A percentile compares a stretch with the other conserved stretches of the same genome.
Evolutionary conservation across 2,888 invertebrate species (phyloP).

Genomic region (Tetragnatha montana): DNA sequence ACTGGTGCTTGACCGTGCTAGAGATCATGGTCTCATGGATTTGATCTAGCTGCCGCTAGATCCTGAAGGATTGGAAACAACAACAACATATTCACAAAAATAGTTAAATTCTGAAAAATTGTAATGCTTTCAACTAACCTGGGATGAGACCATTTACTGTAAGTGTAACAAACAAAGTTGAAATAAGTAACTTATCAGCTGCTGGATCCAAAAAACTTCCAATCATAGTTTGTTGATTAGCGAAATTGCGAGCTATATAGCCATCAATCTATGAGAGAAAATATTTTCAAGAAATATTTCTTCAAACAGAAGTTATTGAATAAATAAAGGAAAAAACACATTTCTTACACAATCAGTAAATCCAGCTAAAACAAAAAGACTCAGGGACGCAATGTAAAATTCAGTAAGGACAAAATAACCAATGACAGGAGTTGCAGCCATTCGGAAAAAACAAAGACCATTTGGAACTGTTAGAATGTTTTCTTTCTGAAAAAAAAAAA

Average conservation of each 20-base stretch:
- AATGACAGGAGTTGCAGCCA: conserved; percentile 89
- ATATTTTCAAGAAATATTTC: not conserved
- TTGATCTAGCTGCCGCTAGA: too few species aligned
- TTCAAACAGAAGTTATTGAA: not conserved
- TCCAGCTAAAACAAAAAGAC: conserved; percentile 89
- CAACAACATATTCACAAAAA: too few species aligned
- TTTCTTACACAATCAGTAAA: conserved; percentile 89
- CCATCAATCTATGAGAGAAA: conserved; percentile 86
- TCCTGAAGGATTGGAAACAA: too few species aligned
- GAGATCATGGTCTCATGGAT: too few species aligned
- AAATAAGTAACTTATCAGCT: conserved; percentile 96
- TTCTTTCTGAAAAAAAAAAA: conserved; percentile 79
- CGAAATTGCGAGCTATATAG: conserved; percentile 94
- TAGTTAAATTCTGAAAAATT: too few species aligned
- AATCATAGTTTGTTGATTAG: conserved; percentile 91
- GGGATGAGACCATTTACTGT: conserved; percentile 92
- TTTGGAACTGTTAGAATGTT: conserved; percentile 96
- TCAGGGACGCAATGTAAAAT: conserved; percentile 86
- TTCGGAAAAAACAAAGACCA: conserved; percentile 89
- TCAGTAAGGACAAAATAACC: conserved; percentile 91
- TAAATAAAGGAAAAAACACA: conserved; percentile 12
- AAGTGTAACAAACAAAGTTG: conserved; percentile 89
- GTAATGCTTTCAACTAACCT: conserved; percentile 74
- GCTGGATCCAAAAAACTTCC: conserved; percentile 97
- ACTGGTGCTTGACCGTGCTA: too few species aligned